phyloP scores from a whole-genome alignment of 2,888 invertebrate genomes.

The Mimumesa dahlbomi region DNA sequence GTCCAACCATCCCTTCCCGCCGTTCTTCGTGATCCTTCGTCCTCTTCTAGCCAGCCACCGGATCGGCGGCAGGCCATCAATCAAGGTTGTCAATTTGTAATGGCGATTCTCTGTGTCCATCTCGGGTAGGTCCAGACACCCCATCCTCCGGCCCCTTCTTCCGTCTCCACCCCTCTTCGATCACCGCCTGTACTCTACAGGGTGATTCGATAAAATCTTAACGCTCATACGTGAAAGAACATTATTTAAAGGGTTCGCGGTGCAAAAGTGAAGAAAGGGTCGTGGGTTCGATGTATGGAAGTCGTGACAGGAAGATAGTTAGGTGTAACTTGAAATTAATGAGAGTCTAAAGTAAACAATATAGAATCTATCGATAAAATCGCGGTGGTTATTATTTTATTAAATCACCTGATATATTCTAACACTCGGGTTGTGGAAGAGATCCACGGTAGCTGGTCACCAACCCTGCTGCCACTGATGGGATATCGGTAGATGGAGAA shows the following conservation, averaged over 20 bases:
- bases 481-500: conserved; percentile 67
- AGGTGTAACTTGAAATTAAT: too few relatives aligned
- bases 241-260: too few relatives aligned
- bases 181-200: conserved; percentile 47
- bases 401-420: too few relatives aligned
- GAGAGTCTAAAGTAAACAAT: too few relatives aligned
- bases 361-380: too few relatives aligned
- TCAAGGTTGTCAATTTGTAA: conserved; percentile 83
- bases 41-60: conserved; percentile 48
- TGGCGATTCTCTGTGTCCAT: conserved; percentile 81
- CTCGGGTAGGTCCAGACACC: conserved; percentile 73
- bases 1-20: conserved; percentile 62
- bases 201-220: conserved; percentile 38
- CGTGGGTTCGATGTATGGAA: too few relatives aligned
- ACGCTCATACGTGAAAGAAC: too few relatives aligned
- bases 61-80: conserved; percentile 78
- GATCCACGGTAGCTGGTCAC: conserved; percentile 57
- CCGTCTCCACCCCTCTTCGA: conserved; percentile 45
- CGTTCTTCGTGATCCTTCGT: conserved; percentile 59
- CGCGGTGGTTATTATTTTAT: too few relatives aligned
- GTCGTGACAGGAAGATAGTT: too few relatives aligned
- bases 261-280: too few relatives aligned
- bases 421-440: too few relatives aligned
- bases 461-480: conserved; percentile 61
- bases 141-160: conserved; percentile 55